Base-by-base conservation (phyloP, 2,888 invertebrate species). In the Tipula unca region DNA sequence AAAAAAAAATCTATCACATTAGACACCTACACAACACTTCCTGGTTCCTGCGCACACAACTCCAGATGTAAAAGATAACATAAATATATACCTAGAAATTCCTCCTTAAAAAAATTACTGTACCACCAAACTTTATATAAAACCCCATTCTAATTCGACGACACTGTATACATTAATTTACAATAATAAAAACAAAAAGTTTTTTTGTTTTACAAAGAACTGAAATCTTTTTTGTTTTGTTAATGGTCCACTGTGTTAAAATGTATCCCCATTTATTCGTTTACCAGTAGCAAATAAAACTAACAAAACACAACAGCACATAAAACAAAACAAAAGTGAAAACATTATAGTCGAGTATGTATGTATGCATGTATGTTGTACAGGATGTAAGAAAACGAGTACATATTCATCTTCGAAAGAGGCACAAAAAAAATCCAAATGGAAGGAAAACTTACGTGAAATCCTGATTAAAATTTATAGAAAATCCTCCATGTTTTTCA, bases 391-490 rank as follows among this genome's bases (percentile, higher is more conserved):
- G 13, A 83, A 83, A 32, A 32, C n/a, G n/a, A 83, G n/a, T n/a
- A n/a, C n/a, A n/a, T n/a, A n/a, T 3, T 29, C 4, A 83, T 17
- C 84, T 17, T 14, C 13, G 32, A 48, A 48, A 29, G 13, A 35
- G 29, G 42, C 17, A 39, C n/a, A 48, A 29, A 48, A 39, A 42
- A 42, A 39, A 29, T 39, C 4, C 3, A 85, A 85, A 83, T 83
- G n/a, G 29, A 82, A 42, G 85, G 10, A 25, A 82, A 86, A 88
- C 89, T 88, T 88, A 89, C 89, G 88, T 88, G 88, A 88, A 89
- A 87, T 89, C 88, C 86, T 89, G 89, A 86, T 89, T 89, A 86
- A 88, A 89, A 87, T 88, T 88, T 87, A 88, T 87, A 39, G 85
- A 83, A 85, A 85, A 85, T 83, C 85, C 85, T 83, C 82, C 85